Conservation (phyloP, 2,888 invertebrate genomes). For the Stictocephala bisonia region DNA sequence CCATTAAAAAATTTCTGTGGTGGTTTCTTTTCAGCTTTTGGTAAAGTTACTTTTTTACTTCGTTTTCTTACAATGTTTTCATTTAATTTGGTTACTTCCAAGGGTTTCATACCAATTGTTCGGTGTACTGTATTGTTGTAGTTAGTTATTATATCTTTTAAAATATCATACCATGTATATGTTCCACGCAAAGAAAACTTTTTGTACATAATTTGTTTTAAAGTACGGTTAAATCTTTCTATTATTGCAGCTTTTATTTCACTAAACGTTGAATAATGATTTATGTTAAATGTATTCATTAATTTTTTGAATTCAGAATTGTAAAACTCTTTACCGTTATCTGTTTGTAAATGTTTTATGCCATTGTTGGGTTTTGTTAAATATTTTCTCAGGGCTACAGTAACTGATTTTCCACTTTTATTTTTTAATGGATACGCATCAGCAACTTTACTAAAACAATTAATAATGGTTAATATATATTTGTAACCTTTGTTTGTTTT, state of each 20-base stretch:
- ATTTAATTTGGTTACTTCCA: slow-evolving; percentile 38
- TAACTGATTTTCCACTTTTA: slow-evolving; percentile 35
- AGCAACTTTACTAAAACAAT: slow-evolving; percentile 37
- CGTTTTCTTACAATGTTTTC: neutral
- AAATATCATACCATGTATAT: slow-evolving; percentile 37
- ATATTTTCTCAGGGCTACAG: slow-evolving; percentile 6
- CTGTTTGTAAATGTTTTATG: slow-evolving; percentile 51
- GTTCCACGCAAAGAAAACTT: too few species aligned
- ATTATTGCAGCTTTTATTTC: slow-evolving; percentile 44
- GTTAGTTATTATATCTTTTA: slow-evolving; percentile 39
- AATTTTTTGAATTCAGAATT: slow-evolving; percentile 43
- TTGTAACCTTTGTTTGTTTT: slow-evolving; percentile 26
- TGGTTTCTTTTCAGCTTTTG: too few species aligned
- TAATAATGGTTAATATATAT: slow-evolving; percentile 24
- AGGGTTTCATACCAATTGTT: slow-evolving; percentile 48
- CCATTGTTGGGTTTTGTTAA: slow-evolving; percentile 11
- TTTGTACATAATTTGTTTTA: slow-evolving; percentile 44
- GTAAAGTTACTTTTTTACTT: too few species aligned
- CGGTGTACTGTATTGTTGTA: slow-evolving; percentile 49
- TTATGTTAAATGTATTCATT: slow-evolving; percentile 48
- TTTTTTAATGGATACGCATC: slow-evolving; percentile 35
- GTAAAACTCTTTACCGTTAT: slow-evolving; percentile 51
- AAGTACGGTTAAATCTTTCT: slow-evolving; percentile 48
- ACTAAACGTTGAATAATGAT: slow-evolving; percentile 48
- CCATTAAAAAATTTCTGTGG: neutral